Percentiles rank a stretch among this genome's conserved stretches.
These are phyloP conservation scores for Podiceps cristatus DNA, from an alignment of 2,113 vertebrate genomes.

Conservation along the genomic window DNA sequence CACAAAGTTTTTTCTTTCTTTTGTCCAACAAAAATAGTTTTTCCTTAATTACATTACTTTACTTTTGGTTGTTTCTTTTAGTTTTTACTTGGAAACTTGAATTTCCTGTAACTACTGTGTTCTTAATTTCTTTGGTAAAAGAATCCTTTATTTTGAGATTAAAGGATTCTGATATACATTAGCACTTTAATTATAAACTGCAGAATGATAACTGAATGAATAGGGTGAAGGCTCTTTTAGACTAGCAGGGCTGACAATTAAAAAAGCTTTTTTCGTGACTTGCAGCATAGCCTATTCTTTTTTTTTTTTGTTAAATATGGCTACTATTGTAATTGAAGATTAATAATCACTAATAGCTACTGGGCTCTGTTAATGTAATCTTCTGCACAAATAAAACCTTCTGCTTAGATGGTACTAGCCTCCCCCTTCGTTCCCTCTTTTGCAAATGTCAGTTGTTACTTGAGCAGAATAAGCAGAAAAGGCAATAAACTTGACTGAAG, in stretches of 20 bases:
- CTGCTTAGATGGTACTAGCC: background rate
- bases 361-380: background rate
- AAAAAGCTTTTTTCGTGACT: conserved; percentile 30
- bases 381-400: background rate
- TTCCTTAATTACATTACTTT: conserved; percentile 9
- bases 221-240: background rate
- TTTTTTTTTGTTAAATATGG: conserved; percentile 31
- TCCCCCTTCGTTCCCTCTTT: background rate
- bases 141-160: conserved; percentile 55
- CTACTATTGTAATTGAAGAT: conserved; percentile 62
- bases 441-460: background rate
- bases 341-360: conserved; percentile 49
- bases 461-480: background rate
- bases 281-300: background rate
- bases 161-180: conserved; percentile 42
- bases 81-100: conserved; percentile 5
- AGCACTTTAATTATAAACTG: background rate
- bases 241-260: conserved; percentile 31
- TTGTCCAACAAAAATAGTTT: background rate
- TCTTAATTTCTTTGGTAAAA: conserved; percentile 39
- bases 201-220: conserved; percentile 6
- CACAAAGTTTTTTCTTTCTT: background rate
- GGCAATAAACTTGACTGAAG: background rate
- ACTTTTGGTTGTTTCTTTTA: conserved; percentile 14
- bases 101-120: background rate